Evolutionary conservation across 1,140 invertebrate genomes (phyloP), one percentile per base, ranked within the genome.

Genomic region (Drosophila rhopaloa): DNA sequence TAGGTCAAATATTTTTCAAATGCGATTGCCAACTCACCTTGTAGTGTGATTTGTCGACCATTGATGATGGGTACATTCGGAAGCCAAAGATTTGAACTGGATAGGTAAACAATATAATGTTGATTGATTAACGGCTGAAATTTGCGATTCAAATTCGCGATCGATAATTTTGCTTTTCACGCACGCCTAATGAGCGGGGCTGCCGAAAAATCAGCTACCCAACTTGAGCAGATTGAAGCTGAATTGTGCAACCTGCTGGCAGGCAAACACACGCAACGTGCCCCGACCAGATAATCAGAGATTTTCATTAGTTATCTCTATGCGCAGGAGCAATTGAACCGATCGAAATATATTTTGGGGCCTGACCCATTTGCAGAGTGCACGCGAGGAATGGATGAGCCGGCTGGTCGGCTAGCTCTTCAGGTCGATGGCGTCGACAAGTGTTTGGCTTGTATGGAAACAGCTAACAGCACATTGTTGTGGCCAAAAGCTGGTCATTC

Each of bases 311-410:
- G 60, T 53, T 81, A 76, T 68, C 67, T 61, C 54, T 9, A 5
- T 13, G 38, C 43, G 44, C 35, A 9, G 38, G 37, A 70, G 55
- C 80, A 84, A 85, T 85, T 78, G 83, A 88, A 86, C 67, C 51
- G 38, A 43, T 63, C 9, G 63, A 72, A 47, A 62, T 74, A 59
- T 8, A 7, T n/a, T 41, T 41, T 3, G 51, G 63, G 65, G 43
- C 70, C 79, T 89, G 83, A 89, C 83, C 84, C 76, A 86, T 86
- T 86, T 83, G 54, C 62, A 51, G 50, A 83, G 76, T 88, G 83
- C 84, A 88, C 84, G 84, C 83, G 80, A 86, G 82, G 68, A 72
- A 58, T 50, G 51, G 67, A 70, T 58, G 56, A 65, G 29, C 48
- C 41, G 66, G 37, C 41, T 16, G 48, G 24, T 27, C 24, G 4